These are phyloP conservation scores for Psilopogon haemacephalus DNA, from an alignment of 2,113 vertebrate species.

Conservation along the genomic window DNA sequence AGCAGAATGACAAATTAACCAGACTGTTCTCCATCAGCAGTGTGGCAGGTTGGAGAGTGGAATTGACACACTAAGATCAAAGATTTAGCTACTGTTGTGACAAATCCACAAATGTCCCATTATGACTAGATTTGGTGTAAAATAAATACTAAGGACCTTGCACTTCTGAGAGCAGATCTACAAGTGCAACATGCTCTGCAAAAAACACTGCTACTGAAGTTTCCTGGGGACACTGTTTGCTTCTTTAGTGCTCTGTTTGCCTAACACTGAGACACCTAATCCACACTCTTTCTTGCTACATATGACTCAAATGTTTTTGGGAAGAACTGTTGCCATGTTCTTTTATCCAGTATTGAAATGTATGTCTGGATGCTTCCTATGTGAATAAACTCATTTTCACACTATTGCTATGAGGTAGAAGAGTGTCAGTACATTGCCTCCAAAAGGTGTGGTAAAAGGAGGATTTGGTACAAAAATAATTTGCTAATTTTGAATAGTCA, in stretches of 20 bases:
- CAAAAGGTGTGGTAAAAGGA: neutral
- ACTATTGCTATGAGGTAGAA: neutral
- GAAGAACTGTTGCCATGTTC: neutral
- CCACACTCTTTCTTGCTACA: neutral
- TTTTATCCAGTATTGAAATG: neutral
- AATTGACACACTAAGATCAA: neutral
- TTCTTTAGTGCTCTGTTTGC: neutral
- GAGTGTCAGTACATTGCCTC: neutral
- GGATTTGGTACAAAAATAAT: neutral
- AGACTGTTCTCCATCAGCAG: fast-evolving
- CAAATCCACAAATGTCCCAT: neutral
- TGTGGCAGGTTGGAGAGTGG: neutral
- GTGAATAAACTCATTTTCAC: neutral
- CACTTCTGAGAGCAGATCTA: neutral
- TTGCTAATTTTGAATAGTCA: neutral
- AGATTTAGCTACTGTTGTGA: neutral
- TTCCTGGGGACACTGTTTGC: neutral
- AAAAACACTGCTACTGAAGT: neutral
- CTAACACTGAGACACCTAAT: neutral
- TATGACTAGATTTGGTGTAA: neutral
- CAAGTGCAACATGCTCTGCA: fast-evolving
- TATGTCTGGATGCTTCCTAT: neutral
- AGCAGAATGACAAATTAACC: neutral
- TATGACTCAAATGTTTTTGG: neutral
- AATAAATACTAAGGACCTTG: neutral